phyloP scores from a whole-genome alignment of 2,888 invertebrate genomes.

The Platerodrilus igneus region DNA sequence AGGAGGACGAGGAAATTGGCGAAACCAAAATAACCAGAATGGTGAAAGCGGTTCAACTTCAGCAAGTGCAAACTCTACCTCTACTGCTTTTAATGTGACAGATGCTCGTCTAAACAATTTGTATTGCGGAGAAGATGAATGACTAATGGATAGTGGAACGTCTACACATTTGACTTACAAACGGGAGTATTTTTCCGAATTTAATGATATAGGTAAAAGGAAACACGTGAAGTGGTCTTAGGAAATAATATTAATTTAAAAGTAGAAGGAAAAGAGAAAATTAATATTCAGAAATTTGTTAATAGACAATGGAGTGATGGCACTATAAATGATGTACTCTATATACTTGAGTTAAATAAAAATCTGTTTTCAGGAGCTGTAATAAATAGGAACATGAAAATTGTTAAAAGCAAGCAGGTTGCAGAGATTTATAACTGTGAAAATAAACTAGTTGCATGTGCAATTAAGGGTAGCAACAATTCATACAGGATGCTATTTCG shows the following conservation, averaged over 20 bases:
- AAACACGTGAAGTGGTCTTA: slow-evolving; percentile 20
- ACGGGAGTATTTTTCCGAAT: slow-evolving; percentile 16
- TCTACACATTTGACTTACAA: slow-evolving; percentile 28
- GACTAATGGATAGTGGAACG: slow-evolving; percentile 34
- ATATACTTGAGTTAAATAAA: slow-evolving; percentile 35
- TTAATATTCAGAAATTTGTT: slow-evolving; percentile 27
- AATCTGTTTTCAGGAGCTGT: slow-evolving; percentile 39
- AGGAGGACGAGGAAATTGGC: no score
- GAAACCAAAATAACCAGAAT: no score
- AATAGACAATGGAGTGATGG: slow-evolving; percentile 30
- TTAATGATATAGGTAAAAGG: not conserved
- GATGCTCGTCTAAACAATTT: no score
- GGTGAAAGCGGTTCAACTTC: no score
- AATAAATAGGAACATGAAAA: slow-evolving; percentile 30
- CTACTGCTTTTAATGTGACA: no score
- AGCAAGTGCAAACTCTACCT: no score
- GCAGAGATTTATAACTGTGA: slow-evolving; percentile 25
- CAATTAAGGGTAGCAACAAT: no score
- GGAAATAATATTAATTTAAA: slow-evolving; percentile 26
- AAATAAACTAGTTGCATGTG: slow-evolving; percentile 19
- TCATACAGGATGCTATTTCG: no score
- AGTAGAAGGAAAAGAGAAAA: slow-evolving; percentile 29
- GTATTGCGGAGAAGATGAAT: no score
- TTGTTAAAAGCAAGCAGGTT: slow-evolving; percentile 27
- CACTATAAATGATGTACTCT: slow-evolving; percentile 30